Conservation (phyloP, 92 coral and sea anemone species). For the Porites lobata region DNA sequence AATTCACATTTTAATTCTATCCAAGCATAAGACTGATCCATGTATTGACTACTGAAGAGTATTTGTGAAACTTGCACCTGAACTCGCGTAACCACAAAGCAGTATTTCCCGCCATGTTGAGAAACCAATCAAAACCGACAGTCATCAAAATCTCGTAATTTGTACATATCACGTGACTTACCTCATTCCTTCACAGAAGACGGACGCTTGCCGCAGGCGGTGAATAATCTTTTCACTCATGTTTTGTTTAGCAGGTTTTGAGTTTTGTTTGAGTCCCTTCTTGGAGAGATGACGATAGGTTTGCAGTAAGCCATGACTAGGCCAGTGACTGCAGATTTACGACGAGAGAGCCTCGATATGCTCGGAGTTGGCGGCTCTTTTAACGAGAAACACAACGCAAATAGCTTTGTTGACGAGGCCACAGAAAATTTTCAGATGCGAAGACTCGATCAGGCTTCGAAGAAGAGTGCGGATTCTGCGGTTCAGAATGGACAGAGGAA, state of each 20-base stretch:
- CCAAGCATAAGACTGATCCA: no score
- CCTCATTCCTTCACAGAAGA: constrained; percentile 36
- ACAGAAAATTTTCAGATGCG: constrained; percentile 39
- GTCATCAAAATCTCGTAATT: neutral
- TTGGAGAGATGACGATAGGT: neutral
- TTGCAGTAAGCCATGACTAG: constrained; percentile 18
- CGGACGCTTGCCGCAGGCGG: neutral
- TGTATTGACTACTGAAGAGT: no score
- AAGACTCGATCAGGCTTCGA: constrained; percentile 52
- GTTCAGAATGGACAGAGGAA: constrained; percentile 59
- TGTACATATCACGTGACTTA: constrained; percentile 28
- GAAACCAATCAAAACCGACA: constrained; percentile 19
- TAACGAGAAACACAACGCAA: constrained; percentile 25
- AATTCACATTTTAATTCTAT: no score
- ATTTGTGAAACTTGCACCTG: no score
- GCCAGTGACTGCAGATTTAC: constrained; percentile 56
- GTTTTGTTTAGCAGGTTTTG: neutral
- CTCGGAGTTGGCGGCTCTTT: constrained; percentile 51
- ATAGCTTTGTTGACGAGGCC: constrained; percentile 49
- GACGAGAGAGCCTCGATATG: constrained; percentile 54
- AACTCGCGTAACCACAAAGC: neutral
- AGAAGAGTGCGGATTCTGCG: constrained; percentile 36
- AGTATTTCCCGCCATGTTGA: constrained; percentile 37
- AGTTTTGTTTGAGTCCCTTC: neutral
- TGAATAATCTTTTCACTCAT: neutral